Percentiles rank a stretch among this genome's conserved stretches.
phyloP scores from a whole-genome alignment of 2,888 invertebrate genomes.

The Perizoma flavofasciatum region DNA sequence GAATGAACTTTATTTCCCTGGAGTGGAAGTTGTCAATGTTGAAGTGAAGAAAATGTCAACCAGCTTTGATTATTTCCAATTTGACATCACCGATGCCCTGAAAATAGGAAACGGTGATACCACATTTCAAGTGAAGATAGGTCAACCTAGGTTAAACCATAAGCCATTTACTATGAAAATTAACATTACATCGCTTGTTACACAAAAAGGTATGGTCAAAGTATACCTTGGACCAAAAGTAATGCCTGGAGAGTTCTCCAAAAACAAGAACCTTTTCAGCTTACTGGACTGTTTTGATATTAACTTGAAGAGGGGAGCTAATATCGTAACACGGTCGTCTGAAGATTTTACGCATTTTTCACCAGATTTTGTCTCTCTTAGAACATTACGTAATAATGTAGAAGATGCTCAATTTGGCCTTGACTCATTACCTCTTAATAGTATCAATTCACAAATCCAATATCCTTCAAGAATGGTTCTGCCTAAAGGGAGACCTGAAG shows the following conservation, averaged over 20 bases:
- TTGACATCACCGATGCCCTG: constrained; percentile 86
- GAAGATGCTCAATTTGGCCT: constrained; percentile 82
- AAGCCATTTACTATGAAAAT: constrained; percentile 88
- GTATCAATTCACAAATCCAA: constrained; percentile 80
- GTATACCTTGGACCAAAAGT: constrained; percentile 89
- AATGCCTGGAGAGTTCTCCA: constrained; percentile 80
- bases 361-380: constrained; percentile 85
- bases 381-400: constrained; percentile 84
- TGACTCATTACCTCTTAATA: constrained; percentile 76
- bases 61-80: constrained; percentile 86
- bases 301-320: constrained; percentile 85
- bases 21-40: constrained; percentile 85
- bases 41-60: constrained; percentile 86
- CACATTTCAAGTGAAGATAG: constrained; percentile 69
- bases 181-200: constrained; percentile 84
- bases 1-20: constrained; percentile 85
- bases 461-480: constrained; percentile 88
- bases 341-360: constrained; percentile 84
- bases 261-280: constrained; percentile 82
- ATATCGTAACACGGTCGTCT: constrained; percentile 85
- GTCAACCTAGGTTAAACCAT: constrained; percentile 87
- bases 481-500: constrained; percentile 87
- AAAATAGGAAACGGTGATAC: constrained; percentile 57
- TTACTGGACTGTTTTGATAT: constrained; percentile 84
- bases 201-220: constrained; percentile 84